These are phyloP conservation scores for Lineus longissimus DNA, from an alignment of 1,140 invertebrate species.

Conservation along the genomic window DNA sequence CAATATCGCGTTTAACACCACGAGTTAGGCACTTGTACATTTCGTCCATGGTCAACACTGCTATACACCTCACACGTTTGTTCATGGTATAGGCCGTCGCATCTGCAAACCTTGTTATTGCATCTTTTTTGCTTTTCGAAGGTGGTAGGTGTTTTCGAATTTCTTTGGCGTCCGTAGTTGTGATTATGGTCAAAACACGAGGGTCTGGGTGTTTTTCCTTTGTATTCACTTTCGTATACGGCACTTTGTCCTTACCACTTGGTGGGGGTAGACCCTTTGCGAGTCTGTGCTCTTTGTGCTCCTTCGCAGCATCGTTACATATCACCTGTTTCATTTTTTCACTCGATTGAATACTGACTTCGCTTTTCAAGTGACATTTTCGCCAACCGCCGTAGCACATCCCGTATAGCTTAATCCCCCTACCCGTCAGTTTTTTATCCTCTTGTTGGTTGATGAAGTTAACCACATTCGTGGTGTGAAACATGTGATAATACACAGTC, in stretches of 20 bases:
- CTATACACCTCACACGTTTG: slow-evolving; percentile 4
- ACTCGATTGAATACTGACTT: slow-evolving; percentile 6
- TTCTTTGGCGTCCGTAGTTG: neutral
- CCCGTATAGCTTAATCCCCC: slow-evolving; percentile 1
- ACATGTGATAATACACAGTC: slow-evolving; percentile 1
- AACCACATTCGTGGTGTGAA: neutral
- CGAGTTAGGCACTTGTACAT: neutral
- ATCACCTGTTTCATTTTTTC: slow-evolving; percentile 7
- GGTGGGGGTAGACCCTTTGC: neutral
- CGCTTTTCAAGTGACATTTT: slow-evolving; percentile 4
- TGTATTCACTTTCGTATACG: slow-evolving; percentile 3
- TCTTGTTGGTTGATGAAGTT: slow-evolving; percentile 8
- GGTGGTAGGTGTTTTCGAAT: slow-evolving; percentile 2
- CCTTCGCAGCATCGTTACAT: slow-evolving; percentile 4
- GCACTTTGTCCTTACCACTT: neutral
- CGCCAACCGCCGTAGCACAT: slow-evolving; percentile 8
- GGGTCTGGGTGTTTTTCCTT: slow-evolving; percentile 6
- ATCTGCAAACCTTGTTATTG: neutral
- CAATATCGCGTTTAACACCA: neutral
- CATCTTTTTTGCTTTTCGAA: slow-evolving; percentile 2
- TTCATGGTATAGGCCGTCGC: neutral
- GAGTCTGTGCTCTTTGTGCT: neutral
- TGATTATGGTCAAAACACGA: slow-evolving; percentile 4
- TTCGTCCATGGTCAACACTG: slow-evolving; percentile 3
- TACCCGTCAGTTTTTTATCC: slow-evolving; percentile 3